These are phyloP conservation scores for Hucho hucho DNA, from an alignment of 2,113 vertebrate genomes.

Conservation along the genomic window DNA sequence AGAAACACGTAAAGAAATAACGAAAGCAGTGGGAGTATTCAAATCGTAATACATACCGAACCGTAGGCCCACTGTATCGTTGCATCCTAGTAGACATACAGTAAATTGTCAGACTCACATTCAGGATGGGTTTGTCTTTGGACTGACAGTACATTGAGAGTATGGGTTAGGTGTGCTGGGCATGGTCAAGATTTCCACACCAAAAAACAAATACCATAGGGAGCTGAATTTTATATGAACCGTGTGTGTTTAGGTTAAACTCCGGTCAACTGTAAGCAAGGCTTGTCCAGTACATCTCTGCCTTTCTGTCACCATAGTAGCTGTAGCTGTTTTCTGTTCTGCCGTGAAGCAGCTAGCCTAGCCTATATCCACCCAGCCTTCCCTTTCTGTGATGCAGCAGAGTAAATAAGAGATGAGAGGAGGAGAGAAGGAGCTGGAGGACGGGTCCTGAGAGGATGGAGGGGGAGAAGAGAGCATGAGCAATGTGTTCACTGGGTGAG, in stretches of 20 bases:
- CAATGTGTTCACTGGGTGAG: slow-evolving; percentile 20
- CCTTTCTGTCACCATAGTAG: too few species aligned
- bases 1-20: too few species aligned
- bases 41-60: too few species aligned
- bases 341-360: neutral
- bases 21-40: too few species aligned
- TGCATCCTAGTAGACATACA: neutral
- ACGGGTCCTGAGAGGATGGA: slow-evolving; percentile 6
- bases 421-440: neutral
- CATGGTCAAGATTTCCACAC: neutral
- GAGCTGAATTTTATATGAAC: too few species aligned
- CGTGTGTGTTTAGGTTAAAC: neutral
- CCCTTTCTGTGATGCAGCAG: slow-evolving; percentile 22
- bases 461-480: slow-evolving; percentile 33
- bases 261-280: neutral
- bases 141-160: neutral
- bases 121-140: neutral
- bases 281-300: too few species aligned
- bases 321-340: neutral
- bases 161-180: neutral
- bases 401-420: slow-evolving; percentile 41
- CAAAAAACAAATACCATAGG: neutral
- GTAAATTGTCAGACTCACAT: neutral
- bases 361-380: neutral
- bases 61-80: too few species aligned